phyloP scores from a whole-genome alignment of 2,888 invertebrate species.

The Seira ritae region DNA sequence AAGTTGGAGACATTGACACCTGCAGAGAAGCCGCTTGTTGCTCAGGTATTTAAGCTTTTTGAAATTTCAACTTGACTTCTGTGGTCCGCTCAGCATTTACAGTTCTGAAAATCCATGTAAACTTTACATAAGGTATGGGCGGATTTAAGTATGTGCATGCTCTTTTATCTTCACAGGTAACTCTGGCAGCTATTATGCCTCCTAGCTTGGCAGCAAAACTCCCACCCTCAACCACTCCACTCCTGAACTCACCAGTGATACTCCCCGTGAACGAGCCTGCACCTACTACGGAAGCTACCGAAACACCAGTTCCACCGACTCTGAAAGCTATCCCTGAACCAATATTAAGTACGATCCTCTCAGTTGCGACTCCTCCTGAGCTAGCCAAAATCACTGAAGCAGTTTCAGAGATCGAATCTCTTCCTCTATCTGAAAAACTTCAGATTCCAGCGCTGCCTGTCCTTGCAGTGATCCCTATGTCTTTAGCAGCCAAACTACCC shows the following conservation, averaged over 20 bases:
- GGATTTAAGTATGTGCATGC: too few relatives aligned
- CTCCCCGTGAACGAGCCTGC: background rate
- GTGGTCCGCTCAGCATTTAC: too few relatives aligned
- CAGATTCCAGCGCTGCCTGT: background rate
- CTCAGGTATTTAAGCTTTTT: too few relatives aligned
- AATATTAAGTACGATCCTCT: background rate
- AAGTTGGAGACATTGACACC: background rate
- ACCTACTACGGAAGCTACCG: background rate
- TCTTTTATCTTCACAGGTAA: too few relatives aligned
- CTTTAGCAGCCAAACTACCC: background rate
- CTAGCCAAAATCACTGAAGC: background rate
- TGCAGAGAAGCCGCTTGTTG: background rate
- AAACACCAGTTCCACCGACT: background rate
- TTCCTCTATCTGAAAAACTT: too few relatives aligned
- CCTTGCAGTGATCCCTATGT: background rate
- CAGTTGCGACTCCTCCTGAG: background rate
- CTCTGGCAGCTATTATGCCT: constrained; percentile 6
- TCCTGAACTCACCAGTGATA: background rate
- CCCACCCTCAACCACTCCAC: background rate
- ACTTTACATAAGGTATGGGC: too few relatives aligned
- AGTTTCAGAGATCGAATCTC: too few relatives aligned
- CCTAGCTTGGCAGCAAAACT: background rate
- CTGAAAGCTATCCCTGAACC: background rate
- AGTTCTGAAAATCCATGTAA: too few relatives aligned
- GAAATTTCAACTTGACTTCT: too few relatives aligned